These are phyloP conservation scores for Oedothorax gibbosus DNA, from an alignment of 1,140 invertebrate species.

Conservation along the genomic window DNA sequence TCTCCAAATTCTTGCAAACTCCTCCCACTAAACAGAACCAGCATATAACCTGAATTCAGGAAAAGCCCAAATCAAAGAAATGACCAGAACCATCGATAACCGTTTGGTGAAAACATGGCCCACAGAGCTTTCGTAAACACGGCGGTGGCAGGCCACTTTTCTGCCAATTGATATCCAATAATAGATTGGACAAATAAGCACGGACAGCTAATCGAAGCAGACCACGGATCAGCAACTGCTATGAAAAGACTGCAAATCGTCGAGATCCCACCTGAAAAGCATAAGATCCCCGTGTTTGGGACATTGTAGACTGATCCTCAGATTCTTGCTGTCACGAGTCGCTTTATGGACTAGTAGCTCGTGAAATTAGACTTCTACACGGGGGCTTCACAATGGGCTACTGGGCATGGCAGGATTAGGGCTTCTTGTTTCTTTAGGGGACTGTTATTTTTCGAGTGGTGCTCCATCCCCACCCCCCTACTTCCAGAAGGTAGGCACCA, in stretches of 20 bases:
- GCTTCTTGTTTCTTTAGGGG: neutral
- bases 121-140: neutral
- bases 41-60: too few relatives aligned
- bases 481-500: neutral
- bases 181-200: constrained; percentile 12
- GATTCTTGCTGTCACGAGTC: neutral
- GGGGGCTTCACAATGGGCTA: constrained; percentile 15
- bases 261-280: constrained; percentile 21
- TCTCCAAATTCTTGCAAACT: too few relatives aligned
- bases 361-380: constrained; percentile 26
- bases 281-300: neutral
- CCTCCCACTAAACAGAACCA: too few relatives aligned
- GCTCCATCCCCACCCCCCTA: neutral
- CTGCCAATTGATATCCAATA: neutral
- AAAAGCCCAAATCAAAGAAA: too few relatives aligned
- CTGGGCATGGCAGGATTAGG: constrained; percentile 16
- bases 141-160: neutral
- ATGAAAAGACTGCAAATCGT: constrained; percentile 1
- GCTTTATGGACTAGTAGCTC: constrained; percentile 11
- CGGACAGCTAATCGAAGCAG: constrained; percentile 14
- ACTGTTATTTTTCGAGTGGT: neutral
- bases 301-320: neutral
- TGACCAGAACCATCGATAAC: too few relatives aligned
- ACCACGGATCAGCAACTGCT: neutral
- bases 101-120: neutral